Base-by-base conservation (phyloP, 2,888 invertebrate species). In the Odontocolon sp. region DNA sequence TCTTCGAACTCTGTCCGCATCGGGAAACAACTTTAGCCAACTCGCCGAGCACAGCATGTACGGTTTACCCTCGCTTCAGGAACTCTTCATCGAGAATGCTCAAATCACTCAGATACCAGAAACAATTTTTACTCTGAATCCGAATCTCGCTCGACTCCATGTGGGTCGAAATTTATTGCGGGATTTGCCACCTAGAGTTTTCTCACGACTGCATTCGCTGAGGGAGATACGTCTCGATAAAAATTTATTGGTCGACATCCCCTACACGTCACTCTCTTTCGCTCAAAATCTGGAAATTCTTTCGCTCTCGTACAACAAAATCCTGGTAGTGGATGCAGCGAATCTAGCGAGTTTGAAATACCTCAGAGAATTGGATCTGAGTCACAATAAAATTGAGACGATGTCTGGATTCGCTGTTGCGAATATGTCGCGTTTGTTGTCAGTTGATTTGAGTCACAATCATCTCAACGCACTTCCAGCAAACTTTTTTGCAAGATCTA, bases 361-460 rank as follows among this genome's bases (percentile, higher is more conserved):
- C 87, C 91, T 98, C 79, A 92, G 94, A 61, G 94, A 95, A 63
- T 91, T 97, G 9, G 94, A 96, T 89, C 91, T 97, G 63, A 94
- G 94, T 79, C 92, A 94, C 84, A 97, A 97, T 88, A 92, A 92
- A 83, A 95, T 97, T 84, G 94, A 95, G 23, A 93, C 95, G 14
- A 89, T 96, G 82, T 94, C 94, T n/a, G 96, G 96, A 16, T 96
- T 97, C 86, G 95, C 95, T 80, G 94, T 95, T n/a, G 94, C 95
- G 0, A 95, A 95, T 83, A 91, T 96, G 45, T 95, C 95, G 11
- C 95, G 95, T 82, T 90, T 97, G 45, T 91, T 95, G 31, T 93
- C 93, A 1, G 93, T 96, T 59, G 95, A 96, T 90, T 92, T 97
- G 71, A 95, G 95, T 84, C 93, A 93, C 72, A 97, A 97, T 87